Evolutionary conservation across 2,888 invertebrate species (phyloP).

Genomic region (Andrena hattorfiana): DNA sequence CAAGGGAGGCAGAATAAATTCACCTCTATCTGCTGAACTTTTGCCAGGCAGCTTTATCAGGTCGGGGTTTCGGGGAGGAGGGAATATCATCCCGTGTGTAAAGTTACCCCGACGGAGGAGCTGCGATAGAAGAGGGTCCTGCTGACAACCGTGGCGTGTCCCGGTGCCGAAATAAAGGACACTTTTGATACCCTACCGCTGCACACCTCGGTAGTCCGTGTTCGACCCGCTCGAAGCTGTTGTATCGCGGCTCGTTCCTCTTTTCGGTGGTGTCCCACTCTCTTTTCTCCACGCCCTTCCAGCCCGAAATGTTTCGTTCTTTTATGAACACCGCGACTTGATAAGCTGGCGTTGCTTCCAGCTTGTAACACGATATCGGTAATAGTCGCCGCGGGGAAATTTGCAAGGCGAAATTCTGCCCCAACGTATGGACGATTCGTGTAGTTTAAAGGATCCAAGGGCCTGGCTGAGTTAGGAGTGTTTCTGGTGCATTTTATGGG

Average conservation of each 20-base stretch:
- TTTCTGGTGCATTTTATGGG: not conserved
- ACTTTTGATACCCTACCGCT: conserved; percentile 50
- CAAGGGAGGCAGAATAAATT: conserved; percentile 42
- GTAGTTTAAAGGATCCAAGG: not conserved
- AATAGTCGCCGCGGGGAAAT: not conserved
- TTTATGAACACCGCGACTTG: conserved; percentile 15
- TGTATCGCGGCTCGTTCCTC: conserved; percentile 59
- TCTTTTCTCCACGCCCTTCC: conserved; percentile 13
- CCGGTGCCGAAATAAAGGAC: conserved; percentile 62
- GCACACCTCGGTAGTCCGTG: conserved; percentile 55
- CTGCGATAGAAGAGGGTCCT: conserved; percentile 44
- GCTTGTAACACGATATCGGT: conserved; percentile 9
- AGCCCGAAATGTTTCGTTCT: conserved; percentile 2
- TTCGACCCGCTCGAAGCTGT: conserved; percentile 41
- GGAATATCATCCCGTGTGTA: conserved; percentile 46
- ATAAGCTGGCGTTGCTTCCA: conserved; percentile 22
- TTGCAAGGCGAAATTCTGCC: not conserved
- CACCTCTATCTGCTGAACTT: conserved; percentile 58
- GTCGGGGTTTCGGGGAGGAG: conserved; percentile 24
- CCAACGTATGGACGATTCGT: not conserved
- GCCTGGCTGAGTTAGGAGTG: not conserved
- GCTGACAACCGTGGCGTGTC: conserved; percentile 45
- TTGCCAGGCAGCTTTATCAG: conserved; percentile 53
- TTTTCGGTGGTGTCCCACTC: conserved; percentile 15
- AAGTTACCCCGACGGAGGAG: conserved; percentile 59